phyloP scores from a whole-genome alignment of 2,888 invertebrate genomes.

The Melipona bicolor region DNA sequence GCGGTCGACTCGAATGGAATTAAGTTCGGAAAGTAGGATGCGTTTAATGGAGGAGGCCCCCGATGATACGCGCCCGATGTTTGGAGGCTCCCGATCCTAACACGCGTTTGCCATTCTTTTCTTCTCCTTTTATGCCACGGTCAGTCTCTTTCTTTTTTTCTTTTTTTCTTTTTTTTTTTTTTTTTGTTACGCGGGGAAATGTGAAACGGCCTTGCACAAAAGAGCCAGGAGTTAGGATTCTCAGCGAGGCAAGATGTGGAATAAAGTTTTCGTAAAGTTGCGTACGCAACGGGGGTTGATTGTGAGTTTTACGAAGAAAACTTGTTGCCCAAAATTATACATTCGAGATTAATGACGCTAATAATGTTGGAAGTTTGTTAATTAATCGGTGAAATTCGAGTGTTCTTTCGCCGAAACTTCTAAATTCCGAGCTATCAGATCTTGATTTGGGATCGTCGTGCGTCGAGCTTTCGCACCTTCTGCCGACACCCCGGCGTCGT shows the following conservation, averaged over 20 bases:
- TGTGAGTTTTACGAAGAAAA: too few species aligned
- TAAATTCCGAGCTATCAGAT: too few species aligned
- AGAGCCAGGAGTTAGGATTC: too few species aligned
- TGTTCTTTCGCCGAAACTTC: too few species aligned
- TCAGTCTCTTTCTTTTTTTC: constrained; percentile 8
- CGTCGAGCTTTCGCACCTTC: constrained; percentile 33
- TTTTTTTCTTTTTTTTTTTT: background rate
- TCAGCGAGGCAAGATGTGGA: too few species aligned
- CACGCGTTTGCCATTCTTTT: background rate
- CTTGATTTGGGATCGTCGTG: too few species aligned
- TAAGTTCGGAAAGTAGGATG: constrained; percentile 68
- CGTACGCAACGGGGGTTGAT: too few species aligned
- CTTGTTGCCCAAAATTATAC: too few species aligned
- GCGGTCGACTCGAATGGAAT: constrained; percentile 60
- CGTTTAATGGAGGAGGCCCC: constrained; percentile 55
- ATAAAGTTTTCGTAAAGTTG: too few species aligned
- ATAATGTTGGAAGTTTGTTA: too few species aligned
- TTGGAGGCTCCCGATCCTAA: background rate
- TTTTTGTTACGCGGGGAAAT: background rate
- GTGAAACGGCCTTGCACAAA: background rate
- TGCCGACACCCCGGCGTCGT: constrained; percentile 7
- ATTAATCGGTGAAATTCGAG: too few species aligned
- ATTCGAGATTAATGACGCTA: too few species aligned
- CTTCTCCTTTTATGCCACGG: background rate
- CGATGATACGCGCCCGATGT: constrained; percentile 33